phyloP scores from a whole-genome alignment of 2,888 invertebrate genomes.

The Tiphia femorata region DNA sequence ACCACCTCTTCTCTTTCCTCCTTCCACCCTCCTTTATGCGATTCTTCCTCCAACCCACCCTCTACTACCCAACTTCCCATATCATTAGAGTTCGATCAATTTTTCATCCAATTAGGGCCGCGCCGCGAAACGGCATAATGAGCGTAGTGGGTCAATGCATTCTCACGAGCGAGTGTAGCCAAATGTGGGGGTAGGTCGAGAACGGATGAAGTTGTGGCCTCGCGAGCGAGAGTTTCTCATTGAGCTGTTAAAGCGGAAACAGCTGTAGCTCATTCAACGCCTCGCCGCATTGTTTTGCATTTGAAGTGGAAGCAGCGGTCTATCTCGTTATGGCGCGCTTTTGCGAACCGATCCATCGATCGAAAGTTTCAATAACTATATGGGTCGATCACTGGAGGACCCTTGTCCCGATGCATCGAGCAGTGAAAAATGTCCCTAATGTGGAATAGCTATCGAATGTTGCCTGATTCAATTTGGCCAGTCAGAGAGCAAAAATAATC shows the following conservation, averaged over 20 bases:
- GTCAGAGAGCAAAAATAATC: too few species aligned
- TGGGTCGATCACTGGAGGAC: too few species aligned
- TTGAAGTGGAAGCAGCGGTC: neutral
- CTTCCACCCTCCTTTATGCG: slow-evolving; percentile 2
- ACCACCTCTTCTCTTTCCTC: neutral
- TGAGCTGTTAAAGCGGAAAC: neutral
- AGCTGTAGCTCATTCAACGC: neutral
- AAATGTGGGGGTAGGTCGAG: slow-evolving; percentile 17
- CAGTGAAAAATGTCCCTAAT: too few species aligned
- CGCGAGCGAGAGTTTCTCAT: neutral
- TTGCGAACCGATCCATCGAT: too few species aligned
- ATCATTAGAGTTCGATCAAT: slow-evolving; percentile 43
- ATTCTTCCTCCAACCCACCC: neutral
- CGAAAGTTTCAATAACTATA: too few species aligned
- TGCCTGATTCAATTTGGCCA: too few species aligned
- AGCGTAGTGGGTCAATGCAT: slow-evolving; percentile 35
- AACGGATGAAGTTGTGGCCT: slow-evolving; percentile 10
- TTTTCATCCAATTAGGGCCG: slow-evolving; percentile 42
- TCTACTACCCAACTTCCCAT: neutral
- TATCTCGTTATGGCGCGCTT: too few species aligned
- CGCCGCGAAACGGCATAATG: slow-evolving; percentile 23
- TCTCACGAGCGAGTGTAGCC: slow-evolving; percentile 14
- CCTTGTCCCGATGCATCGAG: too few species aligned
- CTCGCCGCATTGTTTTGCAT: neutral
- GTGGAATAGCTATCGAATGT: too few species aligned